Base-by-base conservation (phyloP, 2,888 invertebrate species). In the Epirrhoe alternata region DNA sequence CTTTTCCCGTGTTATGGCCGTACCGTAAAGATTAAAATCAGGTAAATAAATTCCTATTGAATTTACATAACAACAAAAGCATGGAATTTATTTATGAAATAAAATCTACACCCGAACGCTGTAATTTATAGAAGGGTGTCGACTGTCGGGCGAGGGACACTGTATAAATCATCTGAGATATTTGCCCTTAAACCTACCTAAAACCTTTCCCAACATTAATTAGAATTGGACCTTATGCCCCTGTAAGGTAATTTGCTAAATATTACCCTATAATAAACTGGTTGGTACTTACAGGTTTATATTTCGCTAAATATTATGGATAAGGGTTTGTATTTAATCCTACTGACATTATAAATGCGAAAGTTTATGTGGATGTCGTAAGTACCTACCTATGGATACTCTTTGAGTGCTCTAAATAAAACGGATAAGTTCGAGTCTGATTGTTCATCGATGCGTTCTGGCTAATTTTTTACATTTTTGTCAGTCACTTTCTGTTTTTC, bases 161-260 rank as follows among this genome's bases (percentile, higher is more conserved):
- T 78, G 70, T 75, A 77, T 81, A 82, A 82, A 81, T 83, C 78
- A 81, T 81, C 73, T 63, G 72, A 71, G 68, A 78, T 82, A 79
- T 78, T 78, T 76, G 74, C 66, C 67, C 71, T 70, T 76, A 72
- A 70, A 69, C 69, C 67, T 58, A 70, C 67, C 68, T 67, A 71
- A 70, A 68, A 62, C 69, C 70, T 73, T 73, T 71, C 66, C 62
- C 64, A 61, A 66, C 74, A 74, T 76, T 75, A 65, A 77, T 78
- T 78, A 72, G 67, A 62, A 71, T 71, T 69, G 68, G 73, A 67
- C 74, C 74, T 65, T 61, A 64, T 64, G 68, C 68, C 16, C 16
- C 66, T 66, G 69, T 62, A 66, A 68, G 57, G 69, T 66, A 60
- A 72, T 71, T 69, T 69, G 52, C 52, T 49, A 31, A 50, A 49